Percentiles rank a stretch among this genome's conserved stretches.
Evolutionary conservation across 2,797 vertebrate species (phyloP).

Genomic region (Geotrypetes seraphini): DNA sequence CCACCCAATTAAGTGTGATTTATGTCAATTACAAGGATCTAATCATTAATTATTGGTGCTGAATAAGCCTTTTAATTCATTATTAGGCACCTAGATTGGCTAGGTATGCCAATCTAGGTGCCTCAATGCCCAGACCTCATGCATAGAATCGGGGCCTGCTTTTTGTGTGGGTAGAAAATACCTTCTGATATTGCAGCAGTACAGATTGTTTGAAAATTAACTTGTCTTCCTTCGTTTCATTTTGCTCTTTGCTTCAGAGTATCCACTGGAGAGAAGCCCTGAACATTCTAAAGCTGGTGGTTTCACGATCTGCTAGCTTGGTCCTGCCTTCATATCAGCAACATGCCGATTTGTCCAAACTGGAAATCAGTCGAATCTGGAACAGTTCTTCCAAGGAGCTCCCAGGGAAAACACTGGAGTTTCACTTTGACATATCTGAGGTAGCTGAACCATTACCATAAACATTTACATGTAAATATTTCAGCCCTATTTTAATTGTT

Average conservation of each 20-base stretch:
- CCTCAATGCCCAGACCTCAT: too few relatives aligned
- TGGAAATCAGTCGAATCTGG: conserved; percentile 92
- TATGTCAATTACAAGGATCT: too few relatives aligned
- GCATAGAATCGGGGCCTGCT: too few relatives aligned
- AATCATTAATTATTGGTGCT: too few relatives aligned
- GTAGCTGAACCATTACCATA: conserved; percentile 44
- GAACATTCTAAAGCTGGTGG: conserved; percentile 91
- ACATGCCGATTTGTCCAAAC: conserved; percentile 81
- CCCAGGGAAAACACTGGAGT: conserved; percentile 93
- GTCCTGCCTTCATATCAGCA: conserved; percentile 80
- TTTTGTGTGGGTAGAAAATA: not conserved
- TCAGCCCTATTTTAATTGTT: too few relatives aligned
- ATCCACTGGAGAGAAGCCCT: conserved; percentile 93
- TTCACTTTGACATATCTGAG: conserved; percentile 97
- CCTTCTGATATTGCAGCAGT: not conserved
- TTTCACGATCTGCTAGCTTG: conserved; percentile 90
- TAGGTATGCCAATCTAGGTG: too few relatives aligned
- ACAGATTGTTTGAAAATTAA: not conserved
- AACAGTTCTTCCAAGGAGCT: conserved; percentile 88
- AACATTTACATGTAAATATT: too few relatives aligned
- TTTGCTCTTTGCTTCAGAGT: conserved; percentile 76
- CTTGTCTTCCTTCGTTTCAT: too few relatives aligned
- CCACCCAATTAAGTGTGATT: too few relatives aligned
- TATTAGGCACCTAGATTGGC: too few relatives aligned
- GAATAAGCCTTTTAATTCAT: too few relatives aligned